These are phyloP conservation scores for Margarornis squamiger DNA, from an alignment of 2,797 vertebrate genomes.

Conservation along the genomic window DNA sequence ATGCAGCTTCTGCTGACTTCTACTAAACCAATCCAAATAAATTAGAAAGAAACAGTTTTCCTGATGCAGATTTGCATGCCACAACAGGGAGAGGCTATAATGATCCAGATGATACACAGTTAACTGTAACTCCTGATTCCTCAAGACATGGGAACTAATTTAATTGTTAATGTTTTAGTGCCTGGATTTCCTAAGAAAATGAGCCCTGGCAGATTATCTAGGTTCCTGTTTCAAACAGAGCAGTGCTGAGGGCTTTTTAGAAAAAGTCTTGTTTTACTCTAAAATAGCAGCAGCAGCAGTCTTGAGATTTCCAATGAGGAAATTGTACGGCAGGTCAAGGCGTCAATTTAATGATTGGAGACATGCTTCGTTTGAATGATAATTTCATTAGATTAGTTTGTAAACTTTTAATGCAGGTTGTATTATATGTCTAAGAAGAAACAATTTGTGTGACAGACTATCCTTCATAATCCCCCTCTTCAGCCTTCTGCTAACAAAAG, in stretches of 20 bases:
- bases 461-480: constrained; percentile 81
- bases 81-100: background rate
- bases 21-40: background rate
- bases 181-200: constrained; percentile 23
- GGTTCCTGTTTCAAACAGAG: constrained; percentile 31
- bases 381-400: constrained; percentile 79
- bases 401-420: constrained; percentile 75
- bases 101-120: background rate
- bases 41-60: background rate
- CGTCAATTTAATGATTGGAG: constrained; percentile 65
- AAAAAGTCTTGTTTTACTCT: background rate
- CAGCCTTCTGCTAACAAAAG: constrained; percentile 81
- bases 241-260: background rate
- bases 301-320: constrained; percentile 6
- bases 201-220: background rate
- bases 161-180: constrained; percentile 9
- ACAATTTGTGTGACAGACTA: constrained; percentile 80
- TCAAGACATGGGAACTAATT: background rate
- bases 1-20: background rate
- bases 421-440: constrained; percentile 76
- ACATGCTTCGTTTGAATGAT: constrained; percentile 73
- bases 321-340: constrained; percentile 24
- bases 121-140: background rate
- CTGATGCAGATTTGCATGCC: background rate
- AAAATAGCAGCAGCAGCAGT: background rate